Evolutionary conservation across 2,888 invertebrate species (phyloP), one percentile per base, ranked within the genome.

Genomic region (Ceraclea dissimilis): DNA sequence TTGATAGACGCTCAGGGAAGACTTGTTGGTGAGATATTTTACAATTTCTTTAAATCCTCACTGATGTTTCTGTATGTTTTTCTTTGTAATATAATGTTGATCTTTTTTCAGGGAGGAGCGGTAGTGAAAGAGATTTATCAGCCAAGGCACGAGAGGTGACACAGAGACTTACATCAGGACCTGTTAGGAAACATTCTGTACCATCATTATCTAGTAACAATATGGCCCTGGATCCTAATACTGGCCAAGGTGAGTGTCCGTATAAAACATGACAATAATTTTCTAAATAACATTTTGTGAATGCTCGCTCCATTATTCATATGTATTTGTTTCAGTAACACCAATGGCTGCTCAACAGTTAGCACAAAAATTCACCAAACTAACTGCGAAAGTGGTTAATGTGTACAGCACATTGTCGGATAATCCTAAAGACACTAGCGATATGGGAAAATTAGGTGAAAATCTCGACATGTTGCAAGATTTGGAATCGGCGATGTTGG

Each of bases 371-470:
- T 70, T 86, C 59, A 85, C 83, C 8, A 76, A 78, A 62, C 83
- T 86, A 0, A 85, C 87, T 2, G 80, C 83, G 63, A 85, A 85
- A 65, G 85, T 88, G 44, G 84, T 85, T 2, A 83, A 85, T 67
- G 73, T 88, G 50, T 86, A 86, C 70, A 79, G 84, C 58, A 79
- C 83, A 54, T 70, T 88, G 58, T 72, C 80, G 10, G 82, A 83
- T 63, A 78, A 79, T 0, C 69, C 49, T 26, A 57, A 51, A 6
- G 59, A 60, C 51, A 67, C 69, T 17, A 68, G 70, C 31, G 70
- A 71, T 16, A 47, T 39, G 16, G 54, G 54, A 13, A 34, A 43
- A 21, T 52, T 56, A 58, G 66, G 65, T 48, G 71, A 73, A 56
- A 69, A 73, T 60, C 71, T 72, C 26, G 76, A 76, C 57, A 73